Conservation (phyloP, 2,888 invertebrate species). For the Lepidochrysops patricia region DNA sequence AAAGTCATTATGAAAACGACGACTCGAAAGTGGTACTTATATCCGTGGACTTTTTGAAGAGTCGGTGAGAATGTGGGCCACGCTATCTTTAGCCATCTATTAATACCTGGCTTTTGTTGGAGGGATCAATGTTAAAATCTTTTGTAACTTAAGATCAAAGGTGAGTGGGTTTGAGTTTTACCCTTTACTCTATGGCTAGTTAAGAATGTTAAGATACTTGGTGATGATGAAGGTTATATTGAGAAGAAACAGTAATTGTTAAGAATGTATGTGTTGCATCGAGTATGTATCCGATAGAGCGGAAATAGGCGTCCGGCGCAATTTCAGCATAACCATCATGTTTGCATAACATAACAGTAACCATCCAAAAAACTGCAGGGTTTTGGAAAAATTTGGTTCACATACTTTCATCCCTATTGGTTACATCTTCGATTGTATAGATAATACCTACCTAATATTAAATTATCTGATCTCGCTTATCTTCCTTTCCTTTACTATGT, state of each 20-base stretch:
- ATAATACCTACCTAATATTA: too few relatives aligned
- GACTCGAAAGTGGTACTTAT: neutral
- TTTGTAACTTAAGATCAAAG: neutral
- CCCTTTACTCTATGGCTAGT: neutral
- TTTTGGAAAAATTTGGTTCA: too few relatives aligned
- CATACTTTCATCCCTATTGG: too few relatives aligned
- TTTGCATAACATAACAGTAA: too few relatives aligned
- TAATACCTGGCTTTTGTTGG: slow-evolving; percentile 5
- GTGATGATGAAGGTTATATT: neutral
- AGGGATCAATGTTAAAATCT: slow-evolving; percentile 3
- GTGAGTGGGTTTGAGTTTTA: neutral
- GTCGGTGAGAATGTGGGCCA: neutral
- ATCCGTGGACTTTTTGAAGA: neutral
- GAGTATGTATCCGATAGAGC: too few relatives aligned
- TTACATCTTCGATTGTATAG: too few relatives aligned
- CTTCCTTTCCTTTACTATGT: too few relatives aligned
- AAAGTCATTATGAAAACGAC: neutral
- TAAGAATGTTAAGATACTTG: neutral
- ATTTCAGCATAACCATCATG: too few relatives aligned
- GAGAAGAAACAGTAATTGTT: neutral
- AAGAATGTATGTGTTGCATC: too few relatives aligned
- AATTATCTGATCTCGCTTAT: too few relatives aligned
- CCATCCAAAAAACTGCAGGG: too few relatives aligned
- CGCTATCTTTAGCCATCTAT: neutral
- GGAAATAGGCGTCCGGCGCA: too few relatives aligned